Evolutionary conservation across 2,113 vertebrate genomes (phyloP), one percentile per base, ranked within the genome.

Genomic region (Anthoscopus minutus): DNA sequence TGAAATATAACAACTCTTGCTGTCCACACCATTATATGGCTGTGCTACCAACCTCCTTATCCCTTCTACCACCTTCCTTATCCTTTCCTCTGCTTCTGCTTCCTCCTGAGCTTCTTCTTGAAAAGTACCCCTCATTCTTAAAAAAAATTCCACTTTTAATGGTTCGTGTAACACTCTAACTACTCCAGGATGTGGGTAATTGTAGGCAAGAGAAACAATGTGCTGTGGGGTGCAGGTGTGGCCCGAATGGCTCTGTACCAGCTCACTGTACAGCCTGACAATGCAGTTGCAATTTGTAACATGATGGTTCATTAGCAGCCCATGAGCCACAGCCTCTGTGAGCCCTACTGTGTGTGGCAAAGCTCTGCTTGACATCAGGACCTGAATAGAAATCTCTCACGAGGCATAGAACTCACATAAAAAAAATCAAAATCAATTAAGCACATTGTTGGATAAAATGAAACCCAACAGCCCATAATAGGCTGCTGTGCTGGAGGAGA

Each of bases 181-280:
- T 15, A 27, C 85, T 92, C 85, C 94, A 96, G 76, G 88, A 83
- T 78, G 80, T 64, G 58, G 47, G 31, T 70, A 81, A 86, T 60
- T 91, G 64, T 14, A 90, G 71, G 78, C 42, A 65, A 85, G 80
- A 81, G 65, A n/a, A 91, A 86, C 93, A 96, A 88, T 70, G 74
- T 66, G 61, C 72, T n/a, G 21, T 20, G 53, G 58, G 35, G 74
- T 76, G 72, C 72, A 86, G 89, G 92, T 67, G 89, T 64, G 64
- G 72, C 25, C 57, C 18, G 53, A 85, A 42, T 17, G 61, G 67
- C 71, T 80, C 90, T 17, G 13, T 50, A 66, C 61, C 42, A 81
- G 42, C 38, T 81, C 12, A n/a, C 31, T 56, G 84, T 15, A 51
- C 64, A 86, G 44, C 64, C 61, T 70, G 74, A 82, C 78, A 93